phyloP scores from a whole-genome alignment of 2,888 invertebrate species.

The Drosophila anomalata region DNA sequence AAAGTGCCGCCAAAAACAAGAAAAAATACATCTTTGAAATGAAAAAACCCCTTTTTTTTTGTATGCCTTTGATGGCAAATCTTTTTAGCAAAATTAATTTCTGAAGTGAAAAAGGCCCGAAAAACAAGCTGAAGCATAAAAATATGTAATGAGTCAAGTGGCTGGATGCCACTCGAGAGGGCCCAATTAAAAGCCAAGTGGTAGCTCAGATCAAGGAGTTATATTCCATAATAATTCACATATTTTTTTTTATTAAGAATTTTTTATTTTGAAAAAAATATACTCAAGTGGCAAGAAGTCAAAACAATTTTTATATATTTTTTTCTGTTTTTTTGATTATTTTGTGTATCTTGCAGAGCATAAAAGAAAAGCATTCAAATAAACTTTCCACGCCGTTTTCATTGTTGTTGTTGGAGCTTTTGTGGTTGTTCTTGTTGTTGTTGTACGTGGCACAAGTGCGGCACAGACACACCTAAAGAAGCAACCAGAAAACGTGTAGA shows the following conservation, averaged over 20 bases:
- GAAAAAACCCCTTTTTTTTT: slow-evolving; percentile 1
- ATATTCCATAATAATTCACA: slow-evolving; percentile 39
- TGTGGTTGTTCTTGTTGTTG: slow-evolving; percentile 52
- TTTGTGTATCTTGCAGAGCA: slow-evolving; percentile 68
- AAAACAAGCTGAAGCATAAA: slow-evolving; percentile 17
- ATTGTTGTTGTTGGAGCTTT: slow-evolving; percentile 45
- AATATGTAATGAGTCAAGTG: slow-evolving; percentile 44
- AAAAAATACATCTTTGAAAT: slow-evolving; percentile 20
- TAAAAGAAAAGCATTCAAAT: slow-evolving; percentile 77
- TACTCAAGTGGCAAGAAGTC: slow-evolving; percentile 58
- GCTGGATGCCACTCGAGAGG: slow-evolving; percentile 41
- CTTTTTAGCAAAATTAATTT: slow-evolving; percentile 28
- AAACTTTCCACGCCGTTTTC: slow-evolving; percentile 64
- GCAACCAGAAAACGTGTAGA: slow-evolving; percentile 70
- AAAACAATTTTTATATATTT: slow-evolving; percentile 20
- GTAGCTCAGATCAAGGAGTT: slow-evolving; percentile 50
- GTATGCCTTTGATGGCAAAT: slow-evolving; percentile 4
- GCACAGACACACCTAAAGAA: slow-evolving; percentile 60
- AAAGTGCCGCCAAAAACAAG: not conserved
- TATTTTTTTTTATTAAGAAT: slow-evolving; percentile 9
- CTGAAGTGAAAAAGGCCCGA: not conserved
- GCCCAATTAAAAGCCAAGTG: slow-evolving; percentile 71
- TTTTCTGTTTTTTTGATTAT: slow-evolving; percentile 34
- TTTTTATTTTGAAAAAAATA: slow-evolving; percentile 60
- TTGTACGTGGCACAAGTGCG: slow-evolving; percentile 79